Conservation (phyloP, 2,113 vertebrate genomes). For the Brachionichthys hirsutus region DNA sequence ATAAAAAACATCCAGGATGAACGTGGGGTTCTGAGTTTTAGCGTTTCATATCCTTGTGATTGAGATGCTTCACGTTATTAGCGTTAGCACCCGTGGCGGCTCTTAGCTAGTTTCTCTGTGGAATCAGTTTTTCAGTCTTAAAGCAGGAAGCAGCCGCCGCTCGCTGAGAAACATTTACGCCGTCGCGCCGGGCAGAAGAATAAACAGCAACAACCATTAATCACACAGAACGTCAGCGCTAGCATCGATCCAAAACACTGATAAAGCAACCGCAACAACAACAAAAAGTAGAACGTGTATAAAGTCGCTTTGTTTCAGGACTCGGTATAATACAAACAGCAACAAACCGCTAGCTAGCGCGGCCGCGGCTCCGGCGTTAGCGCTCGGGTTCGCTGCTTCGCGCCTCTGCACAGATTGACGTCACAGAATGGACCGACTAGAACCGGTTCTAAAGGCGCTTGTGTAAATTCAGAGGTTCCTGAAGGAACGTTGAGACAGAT, state of each 20-base stretch:
- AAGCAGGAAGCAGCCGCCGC: slow-evolving; percentile 44
- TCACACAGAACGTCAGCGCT: slow-evolving; percentile 66
- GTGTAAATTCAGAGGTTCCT: no score
- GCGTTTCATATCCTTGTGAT: no score
- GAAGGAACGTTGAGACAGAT: no score
- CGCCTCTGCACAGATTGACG: not conserved
- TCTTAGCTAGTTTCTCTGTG: not conserved
- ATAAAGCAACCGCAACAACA: slow-evolving; percentile 68
- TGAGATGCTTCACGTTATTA: no score
- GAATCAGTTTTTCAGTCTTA: not conserved
- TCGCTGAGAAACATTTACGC: slow-evolving; percentile 54
- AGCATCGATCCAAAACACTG: slow-evolving; percentile 67
- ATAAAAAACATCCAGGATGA: no score
- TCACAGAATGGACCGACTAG: not conserved
- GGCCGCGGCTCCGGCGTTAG: not conserved
- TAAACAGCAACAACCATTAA: slow-evolving; percentile 61
- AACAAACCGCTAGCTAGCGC: slow-evolving; percentile 13
- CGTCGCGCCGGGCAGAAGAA: slow-evolving; percentile 42
- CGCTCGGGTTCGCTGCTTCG: not conserved
- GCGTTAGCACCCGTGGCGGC: not conserved
- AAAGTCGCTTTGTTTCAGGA: slow-evolving; percentile 63
- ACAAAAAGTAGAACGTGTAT: slow-evolving; percentile 70
- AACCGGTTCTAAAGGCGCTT: not conserved
- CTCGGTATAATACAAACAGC: slow-evolving; percentile 51
- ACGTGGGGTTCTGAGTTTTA: not conserved